Percentiles rank a stretch among this genome's conserved stretches.
Evolutionary conservation across 2,888 invertebrate species (phyloP).

Genomic region (Nomada ferruginata): DNA sequence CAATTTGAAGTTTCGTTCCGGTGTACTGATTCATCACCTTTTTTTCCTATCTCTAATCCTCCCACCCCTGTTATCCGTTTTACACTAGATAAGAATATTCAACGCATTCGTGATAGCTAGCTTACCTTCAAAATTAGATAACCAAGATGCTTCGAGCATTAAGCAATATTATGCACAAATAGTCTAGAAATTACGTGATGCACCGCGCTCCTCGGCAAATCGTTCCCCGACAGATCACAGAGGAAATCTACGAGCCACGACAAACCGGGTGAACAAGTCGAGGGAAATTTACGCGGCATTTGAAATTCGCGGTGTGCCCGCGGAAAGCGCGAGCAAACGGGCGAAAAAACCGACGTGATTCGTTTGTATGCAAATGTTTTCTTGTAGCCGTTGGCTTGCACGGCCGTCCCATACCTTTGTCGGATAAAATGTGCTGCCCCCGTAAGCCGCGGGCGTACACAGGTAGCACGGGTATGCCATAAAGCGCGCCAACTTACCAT

Average conservation of each 20-base stretch:
- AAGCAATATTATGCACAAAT: background rate
- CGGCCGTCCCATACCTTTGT: slow-evolving; percentile 68
- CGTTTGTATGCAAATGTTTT: slow-evolving; percentile 76
- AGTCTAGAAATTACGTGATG: too few relatives aligned
- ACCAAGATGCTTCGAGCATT: too few relatives aligned
- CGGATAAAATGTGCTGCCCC: slow-evolving; percentile 68
- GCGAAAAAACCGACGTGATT: slow-evolving; percentile 66
- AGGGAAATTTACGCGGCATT: slow-evolving; percentile 10
- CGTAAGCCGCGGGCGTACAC: slow-evolving; percentile 57
- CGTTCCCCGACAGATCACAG: background rate
- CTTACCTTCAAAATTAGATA: too few relatives aligned
- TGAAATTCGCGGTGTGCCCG: slow-evolving; percentile 32
- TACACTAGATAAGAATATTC: too few relatives aligned
- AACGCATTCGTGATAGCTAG: too few relatives aligned
- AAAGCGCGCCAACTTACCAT: slow-evolving; percentile 68
- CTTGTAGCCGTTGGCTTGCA: slow-evolving; percentile 70
- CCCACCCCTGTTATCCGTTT: too few relatives aligned
- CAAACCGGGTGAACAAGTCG: too few relatives aligned
- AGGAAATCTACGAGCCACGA: background rate
- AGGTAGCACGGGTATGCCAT: slow-evolving; percentile 55
- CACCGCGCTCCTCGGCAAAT: background rate
- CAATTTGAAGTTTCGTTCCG: too few relatives aligned
- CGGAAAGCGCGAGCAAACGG: slow-evolving; percentile 27
- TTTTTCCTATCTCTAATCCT: too few relatives aligned
- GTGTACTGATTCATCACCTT: too few relatives aligned